phyloP scores from a whole-genome alignment of 2,113 vertebrate genomes.

The Gymnogyps californianus region DNA sequence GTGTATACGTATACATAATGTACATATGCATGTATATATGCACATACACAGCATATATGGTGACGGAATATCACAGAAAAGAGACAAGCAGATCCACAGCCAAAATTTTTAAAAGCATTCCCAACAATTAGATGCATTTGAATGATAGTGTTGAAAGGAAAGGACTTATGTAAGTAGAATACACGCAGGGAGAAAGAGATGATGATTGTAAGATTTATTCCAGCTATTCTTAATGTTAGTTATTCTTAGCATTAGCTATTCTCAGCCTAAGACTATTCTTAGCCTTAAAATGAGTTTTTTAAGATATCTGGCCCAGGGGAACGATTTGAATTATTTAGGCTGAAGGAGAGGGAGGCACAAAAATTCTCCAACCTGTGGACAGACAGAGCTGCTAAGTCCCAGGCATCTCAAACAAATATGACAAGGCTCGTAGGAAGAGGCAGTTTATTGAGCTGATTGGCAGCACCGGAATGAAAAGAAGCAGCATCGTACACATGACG shows the following conservation, averaged over 20 bases:
- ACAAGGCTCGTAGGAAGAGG: not conserved
- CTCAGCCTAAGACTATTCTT: constrained; percentile 7
- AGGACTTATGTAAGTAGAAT: not conserved
- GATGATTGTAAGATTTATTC: not conserved
- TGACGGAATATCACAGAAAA: not conserved
- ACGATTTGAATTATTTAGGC: not conserved
- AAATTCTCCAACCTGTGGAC: not conserved
- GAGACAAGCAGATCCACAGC: not conserved
- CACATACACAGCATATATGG: not conserved
- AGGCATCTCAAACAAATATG: not conserved
- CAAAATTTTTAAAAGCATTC: not conserved
- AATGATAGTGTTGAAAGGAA: not conserved
- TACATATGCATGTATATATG: fast-evolving
- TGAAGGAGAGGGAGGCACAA: not conserved
- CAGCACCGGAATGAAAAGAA: not conserved
- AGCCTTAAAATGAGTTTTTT: not conserved
- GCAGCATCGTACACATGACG: fast-evolving
- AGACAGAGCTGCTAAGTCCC: not conserved
- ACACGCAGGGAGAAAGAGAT: not conserved
- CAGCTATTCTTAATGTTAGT: not conserved
- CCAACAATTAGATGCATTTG: not conserved
- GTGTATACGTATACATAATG: not conserved
- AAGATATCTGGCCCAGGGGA: not conserved
- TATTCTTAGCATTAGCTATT: constrained; percentile 20
- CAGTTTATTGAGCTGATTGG: not conserved